phyloP scores from a whole-genome alignment of 2,888 invertebrate genomes.

The Hypsopygia costalis region DNA sequence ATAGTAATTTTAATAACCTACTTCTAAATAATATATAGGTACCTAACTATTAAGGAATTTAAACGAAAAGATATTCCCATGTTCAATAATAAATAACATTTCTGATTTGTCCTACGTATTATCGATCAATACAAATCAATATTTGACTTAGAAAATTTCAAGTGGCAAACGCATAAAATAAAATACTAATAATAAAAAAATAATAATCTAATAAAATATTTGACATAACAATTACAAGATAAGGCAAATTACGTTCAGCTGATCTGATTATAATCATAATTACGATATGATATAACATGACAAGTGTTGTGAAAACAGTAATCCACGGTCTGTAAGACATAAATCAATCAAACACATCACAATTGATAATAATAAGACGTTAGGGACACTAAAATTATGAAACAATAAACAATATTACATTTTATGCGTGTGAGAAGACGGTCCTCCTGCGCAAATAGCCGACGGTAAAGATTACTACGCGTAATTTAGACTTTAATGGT shows the following conservation, averaged over 20 bases:
- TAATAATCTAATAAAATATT: conserved; percentile 8
- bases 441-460: background rate
- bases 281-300: conserved; percentile 7
- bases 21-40: no score
- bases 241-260: background rate
- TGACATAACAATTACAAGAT: conserved; percentile 2
- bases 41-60: no score
- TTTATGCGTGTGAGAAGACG: background rate
- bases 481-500: background rate
- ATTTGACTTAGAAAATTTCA: no score
- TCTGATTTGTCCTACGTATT: no score
- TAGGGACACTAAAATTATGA: background rate
- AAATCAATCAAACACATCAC: conserved; percentile 17
- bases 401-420: background rate
- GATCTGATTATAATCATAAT: conserved; percentile 5
- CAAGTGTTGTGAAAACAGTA: conserved; percentile 9
- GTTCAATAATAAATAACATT: no score
- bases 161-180: no score
- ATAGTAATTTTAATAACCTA: no score
- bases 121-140: no score
- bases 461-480: background rate
- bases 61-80: no score
- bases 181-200: conserved; percentile 1
- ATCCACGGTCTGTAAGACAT: conserved; percentile 3
- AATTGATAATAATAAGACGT: conserved; percentile 5